Evolutionary conservation across 2,113 vertebrate genomes (phyloP).

Genomic region (Eupsittula cactorum): DNA sequence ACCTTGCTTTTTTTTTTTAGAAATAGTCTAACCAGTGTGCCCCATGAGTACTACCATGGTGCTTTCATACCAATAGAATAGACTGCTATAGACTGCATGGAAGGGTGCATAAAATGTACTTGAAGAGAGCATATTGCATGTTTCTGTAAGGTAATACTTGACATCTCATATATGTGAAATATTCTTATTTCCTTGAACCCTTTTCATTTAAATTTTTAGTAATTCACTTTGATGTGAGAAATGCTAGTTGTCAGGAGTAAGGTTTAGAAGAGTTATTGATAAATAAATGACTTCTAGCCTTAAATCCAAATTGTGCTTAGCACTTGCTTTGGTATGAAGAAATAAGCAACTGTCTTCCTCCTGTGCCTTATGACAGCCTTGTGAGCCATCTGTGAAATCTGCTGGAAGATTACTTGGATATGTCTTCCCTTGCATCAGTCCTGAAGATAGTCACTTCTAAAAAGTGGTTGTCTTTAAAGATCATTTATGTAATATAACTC

Average conservation of each 20-base stretch:
- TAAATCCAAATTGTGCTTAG: neutral
- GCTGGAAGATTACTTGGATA: neutral
- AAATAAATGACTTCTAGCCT: neutral
- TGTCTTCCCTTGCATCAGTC: neutral
- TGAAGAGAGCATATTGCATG: neutral
- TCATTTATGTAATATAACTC: neutral
- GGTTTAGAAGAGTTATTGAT: neutral
- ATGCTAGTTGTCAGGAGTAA: neutral
- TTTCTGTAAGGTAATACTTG: neutral
- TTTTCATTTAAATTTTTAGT: neutral
- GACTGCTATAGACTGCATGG: neutral
- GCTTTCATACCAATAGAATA: neutral
- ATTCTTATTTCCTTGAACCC: neutral
- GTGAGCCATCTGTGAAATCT: conserved; percentile 43
- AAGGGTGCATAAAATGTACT: neutral
- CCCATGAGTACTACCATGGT: neutral
- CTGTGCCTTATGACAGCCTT: conserved; percentile 23
- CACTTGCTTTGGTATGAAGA: neutral
- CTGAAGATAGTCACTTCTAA: neutral
- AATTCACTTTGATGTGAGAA: neutral
- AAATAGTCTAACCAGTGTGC: neutral
- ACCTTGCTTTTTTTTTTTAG: neutral
- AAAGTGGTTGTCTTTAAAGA: neutral
- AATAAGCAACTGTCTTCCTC: neutral
- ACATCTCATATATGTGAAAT: neutral